Base-by-base conservation (phyloP, 2,888 invertebrate genomes). In the Tetramorium bicarinatum region DNA sequence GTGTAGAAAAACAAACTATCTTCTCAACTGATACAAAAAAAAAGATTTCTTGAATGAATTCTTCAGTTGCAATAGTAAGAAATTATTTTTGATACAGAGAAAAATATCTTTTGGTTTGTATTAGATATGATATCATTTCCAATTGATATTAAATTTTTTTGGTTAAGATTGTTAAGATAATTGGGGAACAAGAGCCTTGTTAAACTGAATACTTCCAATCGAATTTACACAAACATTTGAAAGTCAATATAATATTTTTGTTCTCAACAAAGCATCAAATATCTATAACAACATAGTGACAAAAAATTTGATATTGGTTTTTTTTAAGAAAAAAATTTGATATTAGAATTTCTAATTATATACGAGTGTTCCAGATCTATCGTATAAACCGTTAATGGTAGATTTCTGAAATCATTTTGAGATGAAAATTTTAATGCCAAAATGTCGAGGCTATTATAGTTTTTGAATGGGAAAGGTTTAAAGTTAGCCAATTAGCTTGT, bases 251-350 rank as follows among this genome's bases (percentile, higher is more conserved):
- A 8, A 52, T 49, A 21, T 71, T 49, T 54, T 0, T 25, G 13
- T 8, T 41, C 38, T 56, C 38, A 15, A 15, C 34, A 56, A 56
- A 41, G 25, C 41, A 21, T 41, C 4, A 25, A 18, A 71, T 71
- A 61, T 75, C 47, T 47, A 13, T 38, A 38, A 38, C 71, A 54
- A 4, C 25, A 34, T 7, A 21, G 11, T 34, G 18, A 49, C n/a
- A 47, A 47, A 61, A 75, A 75, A 62, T 49, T 44, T 49, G 61
- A 62, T 49, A 47, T 9, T 4, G 6, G 25, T 44, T 25, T 25
- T 47, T 13, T 52, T 64, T 38, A 3, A 52, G 25, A 21, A 56
- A 29, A 29, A 56, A 29, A 29, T 44, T 21, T 15, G 0, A 66
- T 44, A 44, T n/a, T 38, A 62, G 15, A 75, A 61, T 2, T 7